Percentiles rank a stretch among this genome's conserved stretches.
Conservation (phyloP, 2,113 vertebrate genomes). For the Labeo rohita region DNA sequence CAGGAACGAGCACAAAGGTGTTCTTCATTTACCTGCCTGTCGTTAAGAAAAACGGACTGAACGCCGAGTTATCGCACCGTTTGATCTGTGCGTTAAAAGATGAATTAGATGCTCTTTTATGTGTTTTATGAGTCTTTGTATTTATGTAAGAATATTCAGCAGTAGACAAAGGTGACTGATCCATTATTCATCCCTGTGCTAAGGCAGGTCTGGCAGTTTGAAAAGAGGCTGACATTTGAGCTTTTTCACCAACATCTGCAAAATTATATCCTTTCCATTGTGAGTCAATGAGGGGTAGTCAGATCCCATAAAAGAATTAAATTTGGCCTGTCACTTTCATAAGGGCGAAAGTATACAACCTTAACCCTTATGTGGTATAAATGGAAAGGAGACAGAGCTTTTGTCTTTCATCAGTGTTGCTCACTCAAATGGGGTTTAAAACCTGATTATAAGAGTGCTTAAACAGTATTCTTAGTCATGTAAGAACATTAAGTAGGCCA, state of each 20-base stretch:
- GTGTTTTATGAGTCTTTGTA: slow-evolving; percentile 84
- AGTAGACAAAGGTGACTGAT: slow-evolving; percentile 96
- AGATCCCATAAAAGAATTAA: slow-evolving; percentile 91
- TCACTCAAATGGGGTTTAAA: slow-evolving; percentile 2
- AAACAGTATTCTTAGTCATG: slow-evolving; percentile 34
- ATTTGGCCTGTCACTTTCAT: slow-evolving; percentile 97
- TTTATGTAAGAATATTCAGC: slow-evolving; percentile 95
- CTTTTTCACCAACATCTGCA: slow-evolving; percentile 96
- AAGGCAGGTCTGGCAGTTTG: slow-evolving; percentile 86
- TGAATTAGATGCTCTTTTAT: slow-evolving; percentile 89
- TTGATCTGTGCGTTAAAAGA: slow-evolving; percentile 86
- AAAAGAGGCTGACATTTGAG: slow-evolving; percentile 98
- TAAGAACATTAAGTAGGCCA: neutral
- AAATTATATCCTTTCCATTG: slow-evolving; percentile 97
- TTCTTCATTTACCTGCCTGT: slow-evolving; percentile 25
- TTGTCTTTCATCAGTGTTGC: slow-evolving; percentile 32
- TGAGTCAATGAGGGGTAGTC: slow-evolving; percentile 93
- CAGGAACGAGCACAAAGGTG: neutral
- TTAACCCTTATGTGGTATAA: slow-evolving; percentile 79
- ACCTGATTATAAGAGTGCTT: slow-evolving; percentile 7
- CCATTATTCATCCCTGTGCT: slow-evolving; percentile 93
- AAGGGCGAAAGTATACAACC: slow-evolving; percentile 90
- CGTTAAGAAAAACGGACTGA: slow-evolving; percentile 28
- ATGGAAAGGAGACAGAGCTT: slow-evolving; percentile 65
- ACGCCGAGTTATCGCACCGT: slow-evolving; percentile 79